These are phyloP conservation scores for Eulithis testata DNA, from an alignment of 2,888 invertebrate genomes.

Conservation along the genomic window DNA sequence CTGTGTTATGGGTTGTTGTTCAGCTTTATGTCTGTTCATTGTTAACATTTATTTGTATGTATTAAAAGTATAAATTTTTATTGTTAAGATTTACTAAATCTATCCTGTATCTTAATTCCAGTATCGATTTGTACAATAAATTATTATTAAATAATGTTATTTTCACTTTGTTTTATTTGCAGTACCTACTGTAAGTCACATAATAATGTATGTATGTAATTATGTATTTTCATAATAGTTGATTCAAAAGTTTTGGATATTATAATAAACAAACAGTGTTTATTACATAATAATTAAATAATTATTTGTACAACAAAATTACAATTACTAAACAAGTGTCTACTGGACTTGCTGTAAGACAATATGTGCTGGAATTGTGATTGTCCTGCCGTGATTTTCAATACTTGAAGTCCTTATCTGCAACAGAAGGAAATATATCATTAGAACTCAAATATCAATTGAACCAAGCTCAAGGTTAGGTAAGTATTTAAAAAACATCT, in stretches of 20 bases:
- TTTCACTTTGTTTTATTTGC: constrained; percentile 48
- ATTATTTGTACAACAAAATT: constrained; percentile 76
- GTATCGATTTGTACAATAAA: constrained; percentile 79
- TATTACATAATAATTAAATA: constrained; percentile 67
- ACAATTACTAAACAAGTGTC: constrained; percentile 66
- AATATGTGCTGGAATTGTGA: constrained; percentile 46
- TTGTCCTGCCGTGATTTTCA: constrained; percentile 55
- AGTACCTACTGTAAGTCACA: background rate
- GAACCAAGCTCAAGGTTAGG: too few relatives aligned
- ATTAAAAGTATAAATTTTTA: constrained; percentile 64
- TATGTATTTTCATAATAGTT: background rate
- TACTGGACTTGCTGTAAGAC: constrained; percentile 54
- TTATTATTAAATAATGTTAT: constrained; percentile 69
- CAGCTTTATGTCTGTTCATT: constrained; percentile 64
- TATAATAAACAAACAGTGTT: constrained; percentile 54
- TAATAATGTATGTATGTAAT: too few relatives aligned
- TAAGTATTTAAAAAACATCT: too few relatives aligned
- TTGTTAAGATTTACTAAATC: constrained; percentile 67
- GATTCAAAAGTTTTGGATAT: background rate
- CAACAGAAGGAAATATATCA: constrained; percentile 41
- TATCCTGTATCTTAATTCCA: constrained; percentile 79
- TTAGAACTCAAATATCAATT: background rate
- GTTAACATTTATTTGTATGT: constrained; percentile 61
- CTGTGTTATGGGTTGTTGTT: constrained; percentile 76
- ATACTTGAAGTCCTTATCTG: constrained; percentile 64